Percentiles rank a stretch among this genome's conserved stretches.
Conservation (phyloP, 2,797 vertebrate species). For the Phalloptychus januarius region DNA sequence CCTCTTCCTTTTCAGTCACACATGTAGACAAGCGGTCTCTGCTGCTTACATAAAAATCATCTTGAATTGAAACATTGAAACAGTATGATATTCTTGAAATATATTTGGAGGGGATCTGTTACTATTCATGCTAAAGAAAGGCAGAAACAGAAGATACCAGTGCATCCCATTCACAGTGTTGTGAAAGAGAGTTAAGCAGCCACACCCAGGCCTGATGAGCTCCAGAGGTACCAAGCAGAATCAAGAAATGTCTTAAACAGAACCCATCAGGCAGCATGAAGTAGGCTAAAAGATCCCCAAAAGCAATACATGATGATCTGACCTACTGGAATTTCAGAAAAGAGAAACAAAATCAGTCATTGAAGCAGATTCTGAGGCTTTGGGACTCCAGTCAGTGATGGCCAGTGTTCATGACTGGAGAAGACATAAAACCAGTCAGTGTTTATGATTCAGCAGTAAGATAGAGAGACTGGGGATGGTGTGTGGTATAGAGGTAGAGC, state of each 20-base stretch:
- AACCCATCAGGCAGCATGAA: not conserved
- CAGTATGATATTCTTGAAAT: not conserved
- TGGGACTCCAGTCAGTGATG: not conserved
- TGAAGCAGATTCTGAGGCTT: not conserved
- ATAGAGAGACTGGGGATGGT: not conserved
- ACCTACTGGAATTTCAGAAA: not conserved
- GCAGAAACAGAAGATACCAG: not conserved
- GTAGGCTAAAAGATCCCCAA: not conserved
- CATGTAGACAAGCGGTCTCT: not conserved
- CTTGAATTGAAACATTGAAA: slow-evolving; percentile 3
- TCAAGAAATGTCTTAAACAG: not conserved
- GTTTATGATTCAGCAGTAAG: not conserved
- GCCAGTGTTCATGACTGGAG: no score
- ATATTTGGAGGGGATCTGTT: not conserved
- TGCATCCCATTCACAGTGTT: not conserved
- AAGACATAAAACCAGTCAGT: not conserved
- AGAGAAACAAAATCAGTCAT: not conserved
- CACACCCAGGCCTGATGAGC: not conserved
- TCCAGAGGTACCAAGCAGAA: not conserved
- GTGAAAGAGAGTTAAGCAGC: not conserved
- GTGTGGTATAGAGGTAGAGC: no score
- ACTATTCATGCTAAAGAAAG: not conserved
- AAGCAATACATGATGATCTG: not conserved
- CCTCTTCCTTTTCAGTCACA: slow-evolving; percentile 1
- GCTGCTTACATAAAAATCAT: slow-evolving; percentile 3